Percentiles rank a stretch among this genome's conserved stretches.
Evolutionary conservation across 2,888 invertebrate species (phyloP).

Genomic region (Phytoseiulus persimilis): DNA sequence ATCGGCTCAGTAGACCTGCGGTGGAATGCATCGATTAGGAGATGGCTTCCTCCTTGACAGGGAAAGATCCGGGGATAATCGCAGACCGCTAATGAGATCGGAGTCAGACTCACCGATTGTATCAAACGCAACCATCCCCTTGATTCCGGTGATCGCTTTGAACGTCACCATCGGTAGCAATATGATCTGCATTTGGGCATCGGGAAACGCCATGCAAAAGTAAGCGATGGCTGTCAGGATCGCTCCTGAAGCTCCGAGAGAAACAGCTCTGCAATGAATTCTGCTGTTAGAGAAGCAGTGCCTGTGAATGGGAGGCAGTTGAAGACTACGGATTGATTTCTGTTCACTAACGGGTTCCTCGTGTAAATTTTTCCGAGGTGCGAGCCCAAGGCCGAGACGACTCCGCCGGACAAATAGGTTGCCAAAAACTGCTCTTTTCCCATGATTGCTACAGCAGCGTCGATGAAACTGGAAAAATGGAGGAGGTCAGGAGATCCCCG

Average conservation of each 20-base stretch:
- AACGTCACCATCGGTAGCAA: neutral
- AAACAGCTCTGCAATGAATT: neutral
- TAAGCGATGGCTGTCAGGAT: neutral
- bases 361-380: neutral
- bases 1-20: constrained; percentile 70
- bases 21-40: neutral
- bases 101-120: neutral
- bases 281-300: no score
- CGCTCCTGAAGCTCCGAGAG: neutral
- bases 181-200: neutral
- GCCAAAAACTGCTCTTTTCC: constrained; percentile 87
- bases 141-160: neutral
- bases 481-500: neutral
- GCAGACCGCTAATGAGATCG: neutral
- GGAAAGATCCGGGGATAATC: neutral
- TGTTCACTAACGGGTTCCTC: neutral
- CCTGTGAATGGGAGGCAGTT: no score
- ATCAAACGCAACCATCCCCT: neutral
- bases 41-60: neutral
- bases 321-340: neutral
- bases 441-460: constrained; percentile 63
- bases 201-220: neutral
- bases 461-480: constrained; percentile 47
- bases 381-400: neutral
- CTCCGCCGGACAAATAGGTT: constrained; percentile 73